Evolutionary conservation across 1,140 invertebrate species (phyloP).

Genomic region (Apis florea): DNA sequence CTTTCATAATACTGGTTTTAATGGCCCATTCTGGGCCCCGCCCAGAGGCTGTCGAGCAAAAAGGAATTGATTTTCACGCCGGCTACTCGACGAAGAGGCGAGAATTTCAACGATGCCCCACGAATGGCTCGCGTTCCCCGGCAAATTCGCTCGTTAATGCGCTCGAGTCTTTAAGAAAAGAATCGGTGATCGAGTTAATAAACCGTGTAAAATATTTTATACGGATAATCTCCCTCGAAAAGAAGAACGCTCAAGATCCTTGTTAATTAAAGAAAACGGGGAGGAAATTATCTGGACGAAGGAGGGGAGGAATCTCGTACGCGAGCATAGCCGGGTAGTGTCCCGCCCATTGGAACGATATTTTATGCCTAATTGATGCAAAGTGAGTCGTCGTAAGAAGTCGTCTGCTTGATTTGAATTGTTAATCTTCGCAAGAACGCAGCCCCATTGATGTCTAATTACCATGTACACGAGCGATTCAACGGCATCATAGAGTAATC

Average conservation of each 20-base stretch:
- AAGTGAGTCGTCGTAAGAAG: slow-evolving; percentile 47
- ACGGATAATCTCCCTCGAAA: neutral
- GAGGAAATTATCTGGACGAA: neutral
- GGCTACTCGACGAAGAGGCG: slow-evolving; percentile 13
- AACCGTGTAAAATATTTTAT: neutral
- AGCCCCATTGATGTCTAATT: slow-evolving; percentile 47
- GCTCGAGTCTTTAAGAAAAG: neutral
- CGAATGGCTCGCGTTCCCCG: neutral
- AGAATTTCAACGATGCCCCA: slow-evolving; percentile 16
- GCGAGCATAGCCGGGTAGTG: neutral
- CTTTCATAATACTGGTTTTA: slow-evolving; percentile 63
- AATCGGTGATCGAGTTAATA: neutral
- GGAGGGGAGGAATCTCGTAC: neutral
- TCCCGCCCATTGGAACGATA: slow-evolving; percentile 34
- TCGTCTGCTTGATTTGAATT: slow-evolving; percentile 49
- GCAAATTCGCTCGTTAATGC: neutral
- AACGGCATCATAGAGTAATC: slow-evolving; percentile 7
- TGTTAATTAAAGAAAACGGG: neutral
- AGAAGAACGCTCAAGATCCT: neutral
- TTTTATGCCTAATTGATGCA: slow-evolving; percentile 54
- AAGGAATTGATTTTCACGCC: slow-evolving; percentile 58
- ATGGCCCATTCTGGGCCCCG: slow-evolving; percentile 56
- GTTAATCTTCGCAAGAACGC: slow-evolving; percentile 30
- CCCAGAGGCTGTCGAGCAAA: slow-evolving; percentile 31
- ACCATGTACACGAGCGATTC: slow-evolving; percentile 41